Percentiles rank a stretch among this genome's conserved stretches.
Evolutionary conservation across 2,888 invertebrate species (phyloP).

Genomic region (Xestia xanthographa): DNA sequence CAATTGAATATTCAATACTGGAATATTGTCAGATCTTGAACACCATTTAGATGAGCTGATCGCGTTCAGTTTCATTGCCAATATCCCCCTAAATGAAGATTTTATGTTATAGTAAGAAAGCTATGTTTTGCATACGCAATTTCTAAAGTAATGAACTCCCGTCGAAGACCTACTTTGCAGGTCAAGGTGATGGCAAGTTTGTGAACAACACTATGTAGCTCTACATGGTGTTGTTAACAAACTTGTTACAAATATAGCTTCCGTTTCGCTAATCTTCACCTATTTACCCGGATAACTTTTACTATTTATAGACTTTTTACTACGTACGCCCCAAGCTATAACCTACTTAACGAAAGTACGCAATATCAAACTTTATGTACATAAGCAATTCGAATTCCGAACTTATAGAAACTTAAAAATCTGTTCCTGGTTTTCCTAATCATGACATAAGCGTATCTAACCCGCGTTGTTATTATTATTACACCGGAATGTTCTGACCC

Average conservation of each 20-base stretch:
- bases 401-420: neutral
- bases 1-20: neutral
- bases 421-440: neutral
- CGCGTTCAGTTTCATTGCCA: neutral
- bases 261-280: conserved; percentile 14
- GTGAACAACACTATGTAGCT: too few relatives aligned
- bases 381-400: neutral
- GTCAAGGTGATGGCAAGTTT: neutral
- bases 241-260: conserved; percentile 34
- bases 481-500: conserved; percentile 1
- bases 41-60: neutral
- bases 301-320: neutral
- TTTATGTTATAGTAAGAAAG: neutral
- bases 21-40: neutral
- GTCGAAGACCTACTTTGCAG: neutral
- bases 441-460: neutral
- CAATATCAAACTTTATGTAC: neutral
- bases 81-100: neutral
- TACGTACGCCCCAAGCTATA: too few relatives aligned
- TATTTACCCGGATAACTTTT: neutral
- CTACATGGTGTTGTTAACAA: neutral
- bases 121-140: neutral
- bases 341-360: neutral
- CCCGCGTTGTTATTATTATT: neutral
- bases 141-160: neutral